Evolutionary conservation across 2,113 vertebrate species (phyloP).

Genomic region (Chloropsis hardwickii): DNA sequence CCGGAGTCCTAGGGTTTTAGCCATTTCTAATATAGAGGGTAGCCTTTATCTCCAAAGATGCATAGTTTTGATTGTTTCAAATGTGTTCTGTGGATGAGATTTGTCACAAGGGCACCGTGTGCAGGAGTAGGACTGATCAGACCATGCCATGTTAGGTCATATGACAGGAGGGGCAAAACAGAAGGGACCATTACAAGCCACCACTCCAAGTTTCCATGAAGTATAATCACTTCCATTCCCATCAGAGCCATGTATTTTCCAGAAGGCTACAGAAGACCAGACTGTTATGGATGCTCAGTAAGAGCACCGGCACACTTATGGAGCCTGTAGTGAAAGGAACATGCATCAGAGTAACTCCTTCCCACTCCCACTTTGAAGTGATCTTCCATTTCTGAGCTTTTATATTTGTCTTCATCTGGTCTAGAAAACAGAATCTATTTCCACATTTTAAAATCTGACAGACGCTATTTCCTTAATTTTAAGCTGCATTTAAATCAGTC

Average conservation of each 20-base stretch:
- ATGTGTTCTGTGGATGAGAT: not conserved
- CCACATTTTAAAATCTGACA: not conserved
- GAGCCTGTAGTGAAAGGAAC: not conserved
- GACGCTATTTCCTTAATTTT: not conserved
- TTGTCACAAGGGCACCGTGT: not conserved
- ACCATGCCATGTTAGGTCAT: not conserved
- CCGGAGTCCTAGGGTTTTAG: not conserved
- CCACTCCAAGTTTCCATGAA: not conserved
- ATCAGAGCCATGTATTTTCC: not conserved
- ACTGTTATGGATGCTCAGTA: not conserved
- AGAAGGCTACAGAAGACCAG: not conserved
- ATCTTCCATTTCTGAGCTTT: not conserved
- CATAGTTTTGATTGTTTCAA: not conserved
- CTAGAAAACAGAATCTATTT: not conserved
- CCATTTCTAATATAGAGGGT: not conserved
- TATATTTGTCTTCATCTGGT: not conserved
- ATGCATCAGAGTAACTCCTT: not conserved
- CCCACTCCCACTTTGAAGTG: not conserved
- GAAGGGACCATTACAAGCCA: not conserved
- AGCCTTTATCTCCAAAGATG: not conserved
- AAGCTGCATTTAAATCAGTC: not conserved
- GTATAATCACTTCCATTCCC: not conserved
- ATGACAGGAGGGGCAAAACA: not conserved
- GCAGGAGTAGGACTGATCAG: not conserved
- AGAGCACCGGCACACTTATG: not conserved